These are phyloP conservation scores for Zaprionus taronus DNA, from an alignment of 1,140 invertebrate genomes.

Conservation along the genomic window DNA sequence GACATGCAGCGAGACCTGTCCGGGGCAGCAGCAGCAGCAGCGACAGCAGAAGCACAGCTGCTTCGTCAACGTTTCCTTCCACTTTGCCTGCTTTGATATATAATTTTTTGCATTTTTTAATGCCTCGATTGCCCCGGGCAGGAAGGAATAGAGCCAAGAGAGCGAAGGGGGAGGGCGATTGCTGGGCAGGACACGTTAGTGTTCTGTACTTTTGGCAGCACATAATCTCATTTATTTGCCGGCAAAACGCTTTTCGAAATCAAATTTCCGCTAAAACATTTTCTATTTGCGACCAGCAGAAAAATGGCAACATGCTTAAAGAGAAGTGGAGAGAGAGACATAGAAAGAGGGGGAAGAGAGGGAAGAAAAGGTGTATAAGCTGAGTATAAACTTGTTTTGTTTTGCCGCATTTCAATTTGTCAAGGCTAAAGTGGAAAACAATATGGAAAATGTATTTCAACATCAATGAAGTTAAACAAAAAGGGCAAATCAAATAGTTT, in stretches of 20 bases:
- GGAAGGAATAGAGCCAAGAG: constrained; percentile 7
- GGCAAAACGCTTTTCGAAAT: constrained; percentile 83
- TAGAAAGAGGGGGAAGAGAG: background rate
- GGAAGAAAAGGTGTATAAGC: background rate
- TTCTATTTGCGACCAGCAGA: constrained; percentile 69
- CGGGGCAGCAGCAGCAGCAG: background rate
- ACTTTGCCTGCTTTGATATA: constrained; percentile 74
- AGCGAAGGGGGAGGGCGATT: background rate
- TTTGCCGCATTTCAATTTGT: background rate
- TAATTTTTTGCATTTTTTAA: constrained; percentile 82
- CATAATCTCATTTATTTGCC: constrained; percentile 83
- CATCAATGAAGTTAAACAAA: background rate
- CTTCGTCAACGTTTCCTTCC: constrained; percentile 41
- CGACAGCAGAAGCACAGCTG: background rate
- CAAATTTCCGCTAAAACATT: constrained; percentile 83
- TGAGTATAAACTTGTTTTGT: background rate
- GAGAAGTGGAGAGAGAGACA: background rate
- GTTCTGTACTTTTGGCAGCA: constrained; percentile 76
- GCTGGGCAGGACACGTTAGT: constrained; percentile 50
- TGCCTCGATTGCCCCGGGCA: constrained; percentile 73
- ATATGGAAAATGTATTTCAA: background rate
- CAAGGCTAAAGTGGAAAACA: background rate
- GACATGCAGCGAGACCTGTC: constrained; percentile 59
- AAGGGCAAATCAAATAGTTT: background rate
- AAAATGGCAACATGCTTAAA: constrained; percentile 48